These are phyloP conservation scores for Wiebesia pumilae DNA, from an alignment of 1,140 invertebrate species.

Conservation along the genomic window DNA sequence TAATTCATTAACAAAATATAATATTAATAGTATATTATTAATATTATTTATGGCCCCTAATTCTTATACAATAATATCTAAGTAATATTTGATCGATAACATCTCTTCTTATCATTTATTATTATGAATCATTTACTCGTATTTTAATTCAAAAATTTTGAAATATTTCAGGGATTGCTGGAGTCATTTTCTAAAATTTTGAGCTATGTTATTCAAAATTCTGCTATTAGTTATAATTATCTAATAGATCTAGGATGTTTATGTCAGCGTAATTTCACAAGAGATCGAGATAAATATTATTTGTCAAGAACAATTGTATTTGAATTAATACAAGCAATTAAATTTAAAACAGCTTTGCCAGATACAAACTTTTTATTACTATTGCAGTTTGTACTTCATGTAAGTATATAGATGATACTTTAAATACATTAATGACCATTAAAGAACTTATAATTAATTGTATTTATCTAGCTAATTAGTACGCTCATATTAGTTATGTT, in stretches of 20 bases:
- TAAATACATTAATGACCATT: background rate
- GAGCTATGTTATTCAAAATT: conserved; percentile 92
- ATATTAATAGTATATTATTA: too few species aligned
- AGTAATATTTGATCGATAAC: too few species aligned
- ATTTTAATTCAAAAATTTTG: too few species aligned
- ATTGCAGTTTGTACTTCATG: conserved; percentile 90
- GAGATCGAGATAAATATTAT: conserved; percentile 95
- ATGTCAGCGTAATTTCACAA: conserved; percentile 89
- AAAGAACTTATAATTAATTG: too few species aligned
- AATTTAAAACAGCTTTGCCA: conserved; percentile 94
- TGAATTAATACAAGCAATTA: conserved; percentile 95
- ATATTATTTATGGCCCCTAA: too few species aligned
- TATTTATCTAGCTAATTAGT: too few species aligned
- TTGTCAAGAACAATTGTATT: conserved; percentile 92
- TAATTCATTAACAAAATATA: too few species aligned
- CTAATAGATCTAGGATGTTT: conserved; percentile 92
- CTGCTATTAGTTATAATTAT: conserved; percentile 87
- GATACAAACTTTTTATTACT: conserved; percentile 95
- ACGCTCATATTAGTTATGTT: too few species aligned
- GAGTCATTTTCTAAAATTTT: conserved; percentile 98
- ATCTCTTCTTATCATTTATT: too few species aligned
- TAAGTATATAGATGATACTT: conserved; percentile 70
- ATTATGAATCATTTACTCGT: too few species aligned
- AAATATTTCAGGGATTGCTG: conserved; percentile 82
- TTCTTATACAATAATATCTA: too few species aligned